Conservation (phyloP, 2,113 vertebrate species). For the Gobio gobio region DNA sequence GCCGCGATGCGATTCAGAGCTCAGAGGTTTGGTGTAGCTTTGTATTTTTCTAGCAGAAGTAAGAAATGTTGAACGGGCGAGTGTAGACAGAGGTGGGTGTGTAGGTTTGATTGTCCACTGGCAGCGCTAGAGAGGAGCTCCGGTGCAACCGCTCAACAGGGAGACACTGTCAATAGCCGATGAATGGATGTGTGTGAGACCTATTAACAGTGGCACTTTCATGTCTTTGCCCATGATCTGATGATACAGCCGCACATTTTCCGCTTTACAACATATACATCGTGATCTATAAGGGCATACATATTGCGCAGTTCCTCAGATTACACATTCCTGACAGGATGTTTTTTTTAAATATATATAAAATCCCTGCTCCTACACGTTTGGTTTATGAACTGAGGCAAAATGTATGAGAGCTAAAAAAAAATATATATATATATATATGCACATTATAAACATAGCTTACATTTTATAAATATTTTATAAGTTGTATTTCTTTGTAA, state of each 20-base stretch:
- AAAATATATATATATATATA: background rate
- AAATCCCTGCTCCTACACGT: background rate
- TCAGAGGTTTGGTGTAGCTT: conserved; percentile 85
- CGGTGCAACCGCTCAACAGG: conserved; percentile 74
- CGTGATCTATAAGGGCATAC: background rate
- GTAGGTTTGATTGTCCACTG: conserved; percentile 87
- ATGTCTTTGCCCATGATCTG: conserved; percentile 51
- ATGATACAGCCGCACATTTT: conserved; percentile 18
- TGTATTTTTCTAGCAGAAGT: conserved; percentile 90
- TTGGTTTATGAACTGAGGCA: background rate
- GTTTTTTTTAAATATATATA: background rate
- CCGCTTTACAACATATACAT: background rate
- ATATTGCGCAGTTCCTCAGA: background rate
- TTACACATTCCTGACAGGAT: background rate
- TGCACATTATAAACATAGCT: background rate
- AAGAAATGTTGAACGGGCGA: conserved; percentile 84
- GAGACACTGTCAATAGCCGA: conserved; percentile 82
- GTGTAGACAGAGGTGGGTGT: conserved; percentile 87
- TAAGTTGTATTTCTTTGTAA: background rate
- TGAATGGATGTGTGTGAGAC: conserved; percentile 75
- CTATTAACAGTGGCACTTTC: conserved; percentile 51
- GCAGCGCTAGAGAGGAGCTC: conserved; percentile 84
- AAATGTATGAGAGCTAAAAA: background rate
- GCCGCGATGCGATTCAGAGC: conserved; percentile 80
- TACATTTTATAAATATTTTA: background rate